These are phyloP conservation scores for Anoplophora glabripennis DNA, from an alignment of 1,140 invertebrate species.

Conservation along the genomic window DNA sequence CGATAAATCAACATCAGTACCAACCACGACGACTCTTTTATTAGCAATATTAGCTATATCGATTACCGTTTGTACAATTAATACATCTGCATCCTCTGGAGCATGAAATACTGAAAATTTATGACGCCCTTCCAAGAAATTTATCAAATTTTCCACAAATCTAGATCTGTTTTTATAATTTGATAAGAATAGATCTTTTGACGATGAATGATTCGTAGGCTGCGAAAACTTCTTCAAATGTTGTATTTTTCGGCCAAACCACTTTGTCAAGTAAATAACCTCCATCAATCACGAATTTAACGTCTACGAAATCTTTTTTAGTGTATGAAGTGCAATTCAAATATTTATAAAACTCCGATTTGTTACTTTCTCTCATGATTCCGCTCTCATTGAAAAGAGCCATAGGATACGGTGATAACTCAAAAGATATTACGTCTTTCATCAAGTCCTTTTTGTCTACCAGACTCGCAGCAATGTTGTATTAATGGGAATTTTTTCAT, in stretches of 20 bases:
- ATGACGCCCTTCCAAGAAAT: neutral
- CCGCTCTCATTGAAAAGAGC: conserved; percentile 40
- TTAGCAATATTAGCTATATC: neutral
- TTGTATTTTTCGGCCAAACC: conserved; percentile 1
- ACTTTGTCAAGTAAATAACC: conserved; percentile 29
- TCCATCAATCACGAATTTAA: too few species aligned
- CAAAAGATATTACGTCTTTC: conserved; percentile 36
- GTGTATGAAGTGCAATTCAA: too few species aligned
- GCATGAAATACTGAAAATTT: too few species aligned
- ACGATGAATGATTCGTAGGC: too few species aligned
- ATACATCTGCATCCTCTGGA: too few species aligned
- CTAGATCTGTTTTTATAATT: neutral
- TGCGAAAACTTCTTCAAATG: too few species aligned
- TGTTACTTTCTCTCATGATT: conserved; percentile 37
- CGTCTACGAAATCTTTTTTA: too few species aligned
- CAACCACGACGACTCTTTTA: neutral
- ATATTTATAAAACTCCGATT: conserved; percentile 33
- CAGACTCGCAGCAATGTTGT: neutral
- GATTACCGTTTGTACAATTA: too few species aligned
- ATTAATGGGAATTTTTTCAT: neutral
- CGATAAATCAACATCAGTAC: neutral
- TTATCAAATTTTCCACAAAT: neutral
- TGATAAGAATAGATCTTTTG: too few species aligned
- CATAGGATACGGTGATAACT: conserved; percentile 39
- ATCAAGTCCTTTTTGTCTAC: conserved; percentile 30